Conservation (phyloP, 1,140 invertebrate genomes). For the Stegodyphus mimosarum region DNA sequence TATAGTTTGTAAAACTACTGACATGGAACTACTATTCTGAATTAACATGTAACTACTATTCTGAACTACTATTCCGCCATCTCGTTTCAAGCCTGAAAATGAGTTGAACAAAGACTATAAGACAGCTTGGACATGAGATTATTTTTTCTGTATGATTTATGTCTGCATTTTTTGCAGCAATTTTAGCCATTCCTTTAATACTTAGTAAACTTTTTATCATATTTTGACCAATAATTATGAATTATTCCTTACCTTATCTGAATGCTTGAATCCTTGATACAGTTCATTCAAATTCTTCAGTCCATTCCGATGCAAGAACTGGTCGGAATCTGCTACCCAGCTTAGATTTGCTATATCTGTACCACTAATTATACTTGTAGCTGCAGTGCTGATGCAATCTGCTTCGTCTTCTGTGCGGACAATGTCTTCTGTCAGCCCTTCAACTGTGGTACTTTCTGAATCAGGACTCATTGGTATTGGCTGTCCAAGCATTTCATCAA, state of each 20-base stretch:
- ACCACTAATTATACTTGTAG: not conserved
- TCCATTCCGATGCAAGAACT: not conserved
- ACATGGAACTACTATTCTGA: no score
- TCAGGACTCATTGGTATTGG: slow-evolving; percentile 54
- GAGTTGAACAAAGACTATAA: no score
- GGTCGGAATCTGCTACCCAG: not conserved
- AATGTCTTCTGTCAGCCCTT: not conserved
- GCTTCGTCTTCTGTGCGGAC: not conserved
- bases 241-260: not conserved
- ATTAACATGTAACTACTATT: no score
- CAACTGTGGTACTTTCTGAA: not conserved
- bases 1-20: no score
- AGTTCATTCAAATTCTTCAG: not conserved
- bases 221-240: no score
- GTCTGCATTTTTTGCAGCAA: no score
- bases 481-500: slow-evolving; percentile 63
- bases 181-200: no score
- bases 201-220: no score
- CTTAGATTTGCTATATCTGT: not conserved
- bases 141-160: no score
- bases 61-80: no score
- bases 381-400: not conserved
- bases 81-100: no score
- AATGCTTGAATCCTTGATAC: not conserved
- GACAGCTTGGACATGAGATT: no score